Evolutionary conservation across 1,140 invertebrate genomes (phyloP).

Genomic region (Orchestia grillus): DNA sequence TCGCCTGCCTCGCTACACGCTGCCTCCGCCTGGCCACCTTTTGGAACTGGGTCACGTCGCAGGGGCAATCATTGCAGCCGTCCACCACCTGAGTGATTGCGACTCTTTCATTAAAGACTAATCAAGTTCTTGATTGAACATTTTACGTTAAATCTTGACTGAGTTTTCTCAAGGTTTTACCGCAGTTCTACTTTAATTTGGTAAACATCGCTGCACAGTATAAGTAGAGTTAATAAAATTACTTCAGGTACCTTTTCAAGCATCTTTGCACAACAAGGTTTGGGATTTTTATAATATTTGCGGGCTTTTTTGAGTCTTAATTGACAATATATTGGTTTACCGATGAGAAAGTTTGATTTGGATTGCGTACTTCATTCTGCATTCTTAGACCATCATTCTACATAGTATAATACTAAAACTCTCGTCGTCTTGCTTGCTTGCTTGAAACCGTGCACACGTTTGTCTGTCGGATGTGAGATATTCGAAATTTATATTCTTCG

Average conservation of each 20-base stretch:
- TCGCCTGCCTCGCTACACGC: neutral
- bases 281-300: neutral
- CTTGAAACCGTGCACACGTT: too few species aligned
- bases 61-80: neutral
- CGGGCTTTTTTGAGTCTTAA: neutral
- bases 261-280: neutral
- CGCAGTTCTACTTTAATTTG: neutral
- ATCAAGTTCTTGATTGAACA: neutral
- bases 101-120: slow-evolving; percentile 13
- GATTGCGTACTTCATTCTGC: too few species aligned
- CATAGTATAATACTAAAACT: too few species aligned
- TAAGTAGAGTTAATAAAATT: neutral
- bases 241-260: neutral
- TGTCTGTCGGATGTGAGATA: too few species aligned
- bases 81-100: neutral
- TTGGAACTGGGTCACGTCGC: slow-evolving; percentile 27
- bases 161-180: neutral
- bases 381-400: too few species aligned
- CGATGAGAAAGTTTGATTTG: too few species aligned
- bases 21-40: neutral
- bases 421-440: too few species aligned
- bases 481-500: too few species aligned
- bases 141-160: neutral
- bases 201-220: neutral
- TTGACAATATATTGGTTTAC: neutral